These are phyloP conservation scores for Drosophila fulvimacula DNA, from an alignment of 2,888 invertebrate genomes.

Conservation along the genomic window DNA sequence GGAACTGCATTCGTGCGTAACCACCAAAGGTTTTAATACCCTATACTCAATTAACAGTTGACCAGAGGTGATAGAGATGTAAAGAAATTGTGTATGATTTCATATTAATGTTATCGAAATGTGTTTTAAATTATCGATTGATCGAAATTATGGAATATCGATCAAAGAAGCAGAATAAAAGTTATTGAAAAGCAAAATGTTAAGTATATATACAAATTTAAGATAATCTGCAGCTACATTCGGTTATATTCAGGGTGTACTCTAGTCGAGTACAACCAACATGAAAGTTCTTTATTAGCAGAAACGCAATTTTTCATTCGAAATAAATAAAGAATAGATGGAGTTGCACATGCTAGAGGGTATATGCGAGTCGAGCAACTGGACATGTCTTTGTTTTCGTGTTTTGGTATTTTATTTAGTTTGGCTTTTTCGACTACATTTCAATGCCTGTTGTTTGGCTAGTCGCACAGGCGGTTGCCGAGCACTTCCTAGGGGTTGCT, in stretches of 20 bases:
- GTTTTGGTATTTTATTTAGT: conserved; percentile 48
- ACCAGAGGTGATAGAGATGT: background rate
- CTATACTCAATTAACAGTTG: background rate
- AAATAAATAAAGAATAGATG: no score
- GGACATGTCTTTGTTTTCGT: background rate
- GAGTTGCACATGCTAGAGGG: background rate
- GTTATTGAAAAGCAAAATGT: no score
- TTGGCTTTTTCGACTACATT: conserved; percentile 45
- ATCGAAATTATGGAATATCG: no score
- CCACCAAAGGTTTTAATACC: conserved; percentile 21
- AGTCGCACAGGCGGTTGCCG: conserved; percentile 26
- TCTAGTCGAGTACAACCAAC: background rate
- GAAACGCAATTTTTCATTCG: background rate
- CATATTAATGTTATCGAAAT: background rate
- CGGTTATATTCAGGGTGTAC: background rate
- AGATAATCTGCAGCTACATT: background rate
- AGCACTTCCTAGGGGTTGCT: conserved; percentile 46
- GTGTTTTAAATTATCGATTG: no score
- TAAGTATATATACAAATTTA: no score
- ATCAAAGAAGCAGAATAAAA: no score
- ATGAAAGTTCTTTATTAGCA: background rate
- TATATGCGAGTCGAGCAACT: background rate
- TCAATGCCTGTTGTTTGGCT: conserved; percentile 47
- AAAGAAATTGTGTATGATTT: background rate
- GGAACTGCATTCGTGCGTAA: conserved; percentile 47